A percentile compares a stretch with the other conserved stretches of the same genome.
Conservation (phyloP, 2,113 vertebrate species). For the Bungarus multicinctus region DNA sequence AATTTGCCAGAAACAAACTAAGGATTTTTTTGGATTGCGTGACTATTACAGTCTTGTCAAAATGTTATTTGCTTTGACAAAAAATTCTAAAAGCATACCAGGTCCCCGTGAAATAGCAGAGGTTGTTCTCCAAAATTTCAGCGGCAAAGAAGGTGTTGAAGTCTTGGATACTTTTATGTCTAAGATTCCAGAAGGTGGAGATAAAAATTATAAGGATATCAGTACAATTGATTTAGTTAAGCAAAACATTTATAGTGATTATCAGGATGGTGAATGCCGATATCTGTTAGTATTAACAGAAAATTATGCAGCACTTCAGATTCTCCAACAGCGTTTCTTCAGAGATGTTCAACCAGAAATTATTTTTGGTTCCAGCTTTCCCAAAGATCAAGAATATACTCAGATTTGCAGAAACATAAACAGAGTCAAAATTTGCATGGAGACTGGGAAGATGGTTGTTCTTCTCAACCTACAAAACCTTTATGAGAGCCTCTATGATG, state of each 20-base stretch:
- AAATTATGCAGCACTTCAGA: slow-evolving; percentile 89
- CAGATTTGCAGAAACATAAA: slow-evolving; percentile 96
- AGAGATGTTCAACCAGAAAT: slow-evolving; percentile 79
- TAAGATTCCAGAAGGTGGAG: slow-evolving; percentile 44
- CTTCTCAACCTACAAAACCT: slow-evolving; percentile 95
- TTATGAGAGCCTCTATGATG: slow-evolving; percentile 96
- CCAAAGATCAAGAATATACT: slow-evolving; percentile 92
- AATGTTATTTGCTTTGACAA: slow-evolving; percentile 85
- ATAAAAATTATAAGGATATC: slow-evolving; percentile 52
- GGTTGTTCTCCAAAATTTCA: slow-evolving; percentile 90
- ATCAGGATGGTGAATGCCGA: slow-evolving; percentile 80
- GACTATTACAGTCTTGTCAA: slow-evolving; percentile 98
- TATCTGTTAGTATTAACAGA: slow-evolving; percentile 91
- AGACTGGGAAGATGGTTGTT: slow-evolving; percentile 86
- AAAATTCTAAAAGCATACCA: slow-evolving; percentile 64
- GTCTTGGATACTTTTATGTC: slow-evolving; percentile 79
- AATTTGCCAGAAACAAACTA: slow-evolving; percentile 75
- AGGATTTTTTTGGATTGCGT: slow-evolving; percentile 93
- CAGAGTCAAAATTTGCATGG: slow-evolving; percentile 95
- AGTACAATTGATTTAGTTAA: slow-evolving; percentile 79
- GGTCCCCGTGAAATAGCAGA: slow-evolving; percentile 69
- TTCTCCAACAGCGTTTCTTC: slow-evolving; percentile 86
- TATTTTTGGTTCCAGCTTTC: slow-evolving; percentile 95
- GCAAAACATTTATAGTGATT: slow-evolving; percentile 77
- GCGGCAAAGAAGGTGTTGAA: slow-evolving; percentile 81